Conservation (phyloP, 2,888 invertebrate genomes). For the Teleiodes luculella region DNA sequence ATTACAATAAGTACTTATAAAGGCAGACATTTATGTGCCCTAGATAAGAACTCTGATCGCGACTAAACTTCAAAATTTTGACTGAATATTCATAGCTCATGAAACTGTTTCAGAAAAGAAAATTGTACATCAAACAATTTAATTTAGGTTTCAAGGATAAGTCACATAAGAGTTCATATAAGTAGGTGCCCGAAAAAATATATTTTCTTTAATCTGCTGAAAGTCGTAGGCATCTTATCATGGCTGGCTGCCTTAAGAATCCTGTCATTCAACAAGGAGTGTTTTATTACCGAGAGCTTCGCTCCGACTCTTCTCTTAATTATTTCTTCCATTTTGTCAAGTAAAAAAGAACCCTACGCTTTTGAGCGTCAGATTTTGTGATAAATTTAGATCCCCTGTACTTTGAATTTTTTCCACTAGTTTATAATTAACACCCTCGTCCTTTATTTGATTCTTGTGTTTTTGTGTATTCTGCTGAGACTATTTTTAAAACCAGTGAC, state of each 20-base stretch:
- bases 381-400: constrained; percentile 66
- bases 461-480: background rate
- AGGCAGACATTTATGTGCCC: no score
- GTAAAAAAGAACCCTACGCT: constrained; percentile 55
- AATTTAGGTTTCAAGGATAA: no score
- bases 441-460: constrained; percentile 27
- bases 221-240: no score
- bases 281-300: constrained; percentile 64
- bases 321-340: constrained; percentile 65
- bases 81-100: no score
- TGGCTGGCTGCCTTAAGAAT: constrained; percentile 26
- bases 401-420: constrained; percentile 37
- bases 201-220: no score
- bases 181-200: no score
- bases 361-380: constrained; percentile 67
- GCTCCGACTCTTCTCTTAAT: constrained; percentile 67
- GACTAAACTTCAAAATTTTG: no score
- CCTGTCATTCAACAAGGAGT: constrained; percentile 63
- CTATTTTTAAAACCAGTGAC: background rate
- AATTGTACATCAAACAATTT: no score
- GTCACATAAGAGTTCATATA: no score
- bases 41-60: no score
- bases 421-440: constrained; percentile 56
- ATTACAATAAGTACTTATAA: no score
- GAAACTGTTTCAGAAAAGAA: no score